Evolutionary conservation across 2,888 invertebrate species (phyloP), one percentile per base, ranked within the genome.

Genomic region (Drosophila kambysellisi): DNA sequence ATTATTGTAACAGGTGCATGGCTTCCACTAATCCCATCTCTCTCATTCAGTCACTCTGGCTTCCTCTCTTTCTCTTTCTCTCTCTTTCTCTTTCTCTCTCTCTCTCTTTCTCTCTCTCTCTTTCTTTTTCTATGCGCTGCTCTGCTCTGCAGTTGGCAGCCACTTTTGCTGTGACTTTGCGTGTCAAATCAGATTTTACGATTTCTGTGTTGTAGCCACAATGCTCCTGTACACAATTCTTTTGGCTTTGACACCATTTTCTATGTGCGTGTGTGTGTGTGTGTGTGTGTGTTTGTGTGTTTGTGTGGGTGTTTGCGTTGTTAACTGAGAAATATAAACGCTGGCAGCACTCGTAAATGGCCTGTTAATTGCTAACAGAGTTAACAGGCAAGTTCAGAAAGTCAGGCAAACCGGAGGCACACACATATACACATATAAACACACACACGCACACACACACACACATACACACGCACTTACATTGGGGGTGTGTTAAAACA

Each of bases 161-260:
- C 68, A 68, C 48, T 66, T 66, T 61, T 61, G 43, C 65, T 68
- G 58, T 69, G 70, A 83, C 82, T 70, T 82, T 82, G 84, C 84
- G 84, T 87, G 84, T 87, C 82, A 82, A 82, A 87, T 84, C 81
- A 70, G 84, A 87, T 87, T 82, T 83, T 76, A 37, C 71, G 74
- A 74, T 82, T 82, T 65, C 17, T 59, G 69, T 64, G 66, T 72
- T 72, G 56, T 70, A 63, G 68, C 74, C 65, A 64, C 63, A 77
- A 62, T 50, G 54, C 43, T 65, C 69, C 69, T 68, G 59, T 48
- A 66, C 70, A 63, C 54, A 68, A 70, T 74, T 70, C 63, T 65
- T 72, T 71, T 68, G 51, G 50, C 59, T 59, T 52, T 63, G 63
- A 70, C 77, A 70, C 74, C 78, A 61, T 46, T 35, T 12, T 2